These are phyloP conservation scores for Chydorus sphaericus DNA, from an alignment of 2,888 invertebrate species.

Conservation along the genomic window DNA sequence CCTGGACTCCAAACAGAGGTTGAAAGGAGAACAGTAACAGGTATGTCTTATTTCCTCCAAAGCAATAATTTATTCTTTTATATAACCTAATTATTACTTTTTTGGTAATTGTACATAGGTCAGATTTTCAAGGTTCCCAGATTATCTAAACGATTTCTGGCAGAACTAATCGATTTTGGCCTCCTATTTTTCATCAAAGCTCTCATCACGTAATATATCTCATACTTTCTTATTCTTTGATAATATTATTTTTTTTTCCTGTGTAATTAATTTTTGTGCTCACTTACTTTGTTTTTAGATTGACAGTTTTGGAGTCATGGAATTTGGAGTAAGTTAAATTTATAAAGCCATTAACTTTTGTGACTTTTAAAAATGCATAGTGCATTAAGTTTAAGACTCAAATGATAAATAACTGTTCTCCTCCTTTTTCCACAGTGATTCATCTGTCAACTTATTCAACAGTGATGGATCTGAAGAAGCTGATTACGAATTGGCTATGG, in stretches of 20 bases:
- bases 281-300: too few species aligned
- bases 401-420: too few species aligned
- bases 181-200: slow-evolving; percentile 12
- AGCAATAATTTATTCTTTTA: not conserved
- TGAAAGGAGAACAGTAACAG: not conserved
- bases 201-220: too few species aligned
- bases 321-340: slow-evolving; percentile 5
- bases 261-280: too few species aligned
- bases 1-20: not conserved
- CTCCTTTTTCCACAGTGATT: not conserved
- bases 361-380: not conserved
- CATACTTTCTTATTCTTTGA: too few species aligned
- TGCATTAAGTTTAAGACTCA: not conserved
- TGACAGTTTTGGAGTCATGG: slow-evolving; percentile 5
- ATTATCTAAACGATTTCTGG: slow-evolving; percentile 4
- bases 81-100: not conserved
- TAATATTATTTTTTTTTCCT: too few species aligned
- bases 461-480: not conserved
- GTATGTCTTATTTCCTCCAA: not conserved
- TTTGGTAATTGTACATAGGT: not conserved
- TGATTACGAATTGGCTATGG: slow-evolving; percentile 12
- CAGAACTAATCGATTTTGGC: slow-evolving; percentile 12
- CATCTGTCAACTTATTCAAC: too few species aligned
- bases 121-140: slow-evolving; percentile 7
- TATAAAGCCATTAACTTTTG: not conserved